Evolutionary conservation across 2,888 invertebrate species (phyloP).

Genomic region (Coleophora deauratella): DNA sequence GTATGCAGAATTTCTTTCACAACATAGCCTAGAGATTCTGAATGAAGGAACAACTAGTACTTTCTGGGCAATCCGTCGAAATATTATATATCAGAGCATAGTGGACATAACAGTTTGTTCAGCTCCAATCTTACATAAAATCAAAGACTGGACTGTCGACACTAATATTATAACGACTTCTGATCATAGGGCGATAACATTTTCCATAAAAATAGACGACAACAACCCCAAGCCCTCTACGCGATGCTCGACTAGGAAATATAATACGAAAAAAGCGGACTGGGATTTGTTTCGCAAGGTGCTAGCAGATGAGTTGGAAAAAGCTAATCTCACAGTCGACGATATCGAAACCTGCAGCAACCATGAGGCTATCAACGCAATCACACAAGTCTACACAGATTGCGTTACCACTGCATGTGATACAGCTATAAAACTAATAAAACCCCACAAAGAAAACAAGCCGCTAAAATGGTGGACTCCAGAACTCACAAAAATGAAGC

Average conservation of each 20-base stretch:
- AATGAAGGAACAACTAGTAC: neutral
- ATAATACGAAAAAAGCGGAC: neutral
- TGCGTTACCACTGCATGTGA: neutral
- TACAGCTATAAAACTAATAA: neutral
- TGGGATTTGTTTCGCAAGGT: neutral
- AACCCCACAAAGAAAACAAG: neutral
- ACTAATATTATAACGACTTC: neutral
- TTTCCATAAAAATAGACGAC: neutral
- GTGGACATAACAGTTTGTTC: constrained; percentile 1
- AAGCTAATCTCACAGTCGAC: neutral
- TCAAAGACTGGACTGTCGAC: neutral
- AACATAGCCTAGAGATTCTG: neutral
- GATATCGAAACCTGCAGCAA: neutral
- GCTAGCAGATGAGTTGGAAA: neutral
- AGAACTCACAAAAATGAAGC: constrained; percentile 2
- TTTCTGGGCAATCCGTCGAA: neutral
- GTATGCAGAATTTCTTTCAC: neutral
- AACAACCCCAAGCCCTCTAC: neutral
- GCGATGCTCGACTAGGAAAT: neutral
- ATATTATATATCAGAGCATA: neutral
- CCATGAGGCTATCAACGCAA: neutral
- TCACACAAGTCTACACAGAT: neutral
- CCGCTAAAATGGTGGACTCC: constrained; percentile 6
- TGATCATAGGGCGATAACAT: neutral
- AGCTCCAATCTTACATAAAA: neutral